Conservation (phyloP, 2,797 vertebrate species). For the Salarias fasciatus region DNA sequence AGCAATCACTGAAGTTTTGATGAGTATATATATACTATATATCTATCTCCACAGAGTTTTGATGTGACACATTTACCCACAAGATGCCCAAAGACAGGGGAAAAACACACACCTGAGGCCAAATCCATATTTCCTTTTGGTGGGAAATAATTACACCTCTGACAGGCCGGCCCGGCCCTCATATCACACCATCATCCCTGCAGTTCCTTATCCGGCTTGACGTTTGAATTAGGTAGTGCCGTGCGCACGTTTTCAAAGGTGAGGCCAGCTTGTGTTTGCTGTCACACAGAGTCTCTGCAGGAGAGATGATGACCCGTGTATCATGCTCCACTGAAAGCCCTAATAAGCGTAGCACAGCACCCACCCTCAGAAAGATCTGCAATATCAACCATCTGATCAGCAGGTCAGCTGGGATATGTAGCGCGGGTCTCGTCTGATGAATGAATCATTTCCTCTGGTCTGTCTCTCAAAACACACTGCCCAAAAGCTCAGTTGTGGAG, state of each 20-base stretch:
- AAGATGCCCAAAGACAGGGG: constrained; percentile 40
- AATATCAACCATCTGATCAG: constrained; percentile 70
- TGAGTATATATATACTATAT: constrained; percentile 46
- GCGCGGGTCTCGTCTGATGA: constrained; percentile 59
- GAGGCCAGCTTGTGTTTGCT: constrained; percentile 54
- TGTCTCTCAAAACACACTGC: constrained; percentile 61
- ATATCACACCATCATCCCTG: constrained; percentile 48
- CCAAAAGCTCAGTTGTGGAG: constrained; percentile 56
- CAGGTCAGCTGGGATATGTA: constrained; percentile 63
- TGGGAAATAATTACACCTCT: constrained; percentile 70
- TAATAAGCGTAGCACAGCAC: constrained; percentile 53
- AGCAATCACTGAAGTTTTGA: constrained; percentile 68
- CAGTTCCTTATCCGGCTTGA: constrained; percentile 62
- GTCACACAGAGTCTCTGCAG: constrained; percentile 52
- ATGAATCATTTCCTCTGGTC: constrained; percentile 75
- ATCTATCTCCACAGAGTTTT: constrained; percentile 34
- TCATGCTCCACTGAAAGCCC: constrained; percentile 48
- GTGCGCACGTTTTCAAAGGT: constrained; percentile 52
- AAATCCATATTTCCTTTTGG: constrained; percentile 61
- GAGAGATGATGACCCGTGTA: constrained; percentile 56
- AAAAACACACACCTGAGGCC: constrained; percentile 62
- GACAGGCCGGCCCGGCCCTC: constrained; percentile 53
- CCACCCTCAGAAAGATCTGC: constrained; percentile 45
- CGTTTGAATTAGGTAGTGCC: constrained; percentile 60
- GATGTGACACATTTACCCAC: constrained; percentile 56